A percentile compares a stretch with the other conserved stretches of the same genome.
Conservation (phyloP, 2,888 invertebrate genomes). For the Poecilobothrus nobilitatus region DNA sequence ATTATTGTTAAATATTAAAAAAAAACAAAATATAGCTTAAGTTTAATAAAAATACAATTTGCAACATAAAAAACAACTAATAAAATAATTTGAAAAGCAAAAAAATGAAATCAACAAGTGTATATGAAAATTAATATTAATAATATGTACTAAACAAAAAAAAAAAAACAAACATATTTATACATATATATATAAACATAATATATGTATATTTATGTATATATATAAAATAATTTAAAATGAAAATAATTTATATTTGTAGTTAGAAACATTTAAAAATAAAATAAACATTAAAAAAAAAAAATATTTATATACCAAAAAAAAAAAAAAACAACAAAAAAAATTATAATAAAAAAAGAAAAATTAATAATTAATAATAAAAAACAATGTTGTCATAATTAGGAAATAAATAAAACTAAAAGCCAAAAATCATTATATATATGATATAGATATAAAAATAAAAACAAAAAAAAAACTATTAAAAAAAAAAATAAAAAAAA, state of each 20-base stretch:
- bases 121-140: no score
- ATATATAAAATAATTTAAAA: not conserved
- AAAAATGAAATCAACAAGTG: no score
- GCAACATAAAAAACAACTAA: no score
- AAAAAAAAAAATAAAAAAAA: not conserved
- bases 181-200: no score
- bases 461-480: not conserved
- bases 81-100: no score
- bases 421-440: not conserved
- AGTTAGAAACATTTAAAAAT: slow-evolving; percentile 10
- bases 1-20: no score
- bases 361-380: not conserved
- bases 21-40: no score
- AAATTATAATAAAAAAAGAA: not conserved
- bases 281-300: not conserved
- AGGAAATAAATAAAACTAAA: not conserved
- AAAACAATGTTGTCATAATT: slow-evolving; percentile 8
- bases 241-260: slow-evolving; percentile 8
- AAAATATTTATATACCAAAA: not conserved
- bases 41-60: no score
- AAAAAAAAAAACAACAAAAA: no score
- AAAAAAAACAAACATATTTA: no score
- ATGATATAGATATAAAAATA: not conserved
- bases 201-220: no score
- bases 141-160: no score